phyloP scores from a whole-genome alignment of 1,140 invertebrate genomes.

The Bathynomus jamesi region DNA sequence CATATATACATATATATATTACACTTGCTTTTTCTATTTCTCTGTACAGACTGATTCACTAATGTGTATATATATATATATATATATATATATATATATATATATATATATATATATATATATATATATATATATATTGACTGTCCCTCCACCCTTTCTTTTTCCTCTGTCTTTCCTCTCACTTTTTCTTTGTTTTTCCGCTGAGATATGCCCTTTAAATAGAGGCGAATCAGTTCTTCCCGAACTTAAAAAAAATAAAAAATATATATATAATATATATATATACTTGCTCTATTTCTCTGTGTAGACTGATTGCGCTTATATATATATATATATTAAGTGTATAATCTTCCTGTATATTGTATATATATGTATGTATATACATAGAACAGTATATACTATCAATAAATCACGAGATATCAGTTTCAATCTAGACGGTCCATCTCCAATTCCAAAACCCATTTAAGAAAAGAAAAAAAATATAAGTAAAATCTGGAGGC shows the following conservation, averaged over 20 bases:
- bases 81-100: constrained; percentile 1
- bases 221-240: too few relatives aligned
- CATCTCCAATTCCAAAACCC: constrained; percentile 1
- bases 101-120: background rate
- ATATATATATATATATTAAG: constrained; percentile 1
- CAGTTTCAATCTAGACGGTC: background rate
- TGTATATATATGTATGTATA: background rate
- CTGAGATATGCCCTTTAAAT: too few relatives aligned
- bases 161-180: too few relatives aligned
- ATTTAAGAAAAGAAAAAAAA: background rate
- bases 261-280: background rate
- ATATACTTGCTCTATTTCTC: too few relatives aligned
- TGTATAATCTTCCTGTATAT: background rate
- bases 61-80: background rate
- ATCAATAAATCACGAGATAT: constrained; percentile 1
- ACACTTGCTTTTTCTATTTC: background rate
- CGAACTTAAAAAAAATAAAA: too few relatives aligned
- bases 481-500: background rate
- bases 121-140: constrained; percentile 3
- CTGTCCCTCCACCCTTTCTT: too few relatives aligned
- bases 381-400: constrained; percentile 1
- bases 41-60: background rate
- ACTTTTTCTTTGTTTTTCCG: too few relatives aligned
- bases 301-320: too few relatives aligned
- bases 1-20: too few relatives aligned